Evolutionary conservation across 2,888 invertebrate genomes (phyloP).

Genomic region (Cephus spinipes): DNA sequence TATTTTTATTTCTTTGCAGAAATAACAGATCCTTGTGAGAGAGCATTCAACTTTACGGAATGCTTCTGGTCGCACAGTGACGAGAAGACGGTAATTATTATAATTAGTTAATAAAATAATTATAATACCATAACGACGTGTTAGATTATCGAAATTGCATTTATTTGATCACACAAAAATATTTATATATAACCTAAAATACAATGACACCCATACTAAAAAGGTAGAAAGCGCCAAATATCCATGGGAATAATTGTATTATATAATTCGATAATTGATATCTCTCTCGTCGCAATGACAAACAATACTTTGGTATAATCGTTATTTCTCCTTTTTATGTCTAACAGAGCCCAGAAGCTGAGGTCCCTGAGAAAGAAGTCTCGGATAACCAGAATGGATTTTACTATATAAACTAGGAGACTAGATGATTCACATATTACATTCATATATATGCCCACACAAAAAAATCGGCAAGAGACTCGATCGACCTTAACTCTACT

Average conservation of each 20-base stretch:
- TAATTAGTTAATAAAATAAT: neutral
- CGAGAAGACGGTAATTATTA: slow-evolving; percentile 27
- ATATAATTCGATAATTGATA: neutral
- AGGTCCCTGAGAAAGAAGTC: slow-evolving; percentile 7
- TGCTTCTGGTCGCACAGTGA: slow-evolving; percentile 43
- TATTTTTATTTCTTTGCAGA: slow-evolving; percentile 26
- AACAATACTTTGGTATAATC: slow-evolving; percentile 22
- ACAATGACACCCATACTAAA: neutral
- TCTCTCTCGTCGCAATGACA: neutral
- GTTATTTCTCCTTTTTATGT: neutral
- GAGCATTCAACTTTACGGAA: slow-evolving; percentile 44
- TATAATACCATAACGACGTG: neutral
- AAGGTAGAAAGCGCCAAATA: neutral
- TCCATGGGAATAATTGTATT: neutral
- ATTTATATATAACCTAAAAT: neutral
- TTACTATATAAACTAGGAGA: neutral
- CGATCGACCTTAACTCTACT: neutral
- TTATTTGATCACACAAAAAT: slow-evolving; percentile 17
- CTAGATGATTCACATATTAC: neutral
- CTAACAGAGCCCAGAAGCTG: slow-evolving; percentile 20
- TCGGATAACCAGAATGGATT: neutral
- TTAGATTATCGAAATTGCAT: neutral
- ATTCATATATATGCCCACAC: neutral
- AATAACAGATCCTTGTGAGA: slow-evolving; percentile 36
- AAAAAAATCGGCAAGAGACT: neutral